These are phyloP conservation scores for Phrynocephalus versicolor DNA, from an alignment of 2,113 vertebrate species.

Conservation along the genomic window DNA sequence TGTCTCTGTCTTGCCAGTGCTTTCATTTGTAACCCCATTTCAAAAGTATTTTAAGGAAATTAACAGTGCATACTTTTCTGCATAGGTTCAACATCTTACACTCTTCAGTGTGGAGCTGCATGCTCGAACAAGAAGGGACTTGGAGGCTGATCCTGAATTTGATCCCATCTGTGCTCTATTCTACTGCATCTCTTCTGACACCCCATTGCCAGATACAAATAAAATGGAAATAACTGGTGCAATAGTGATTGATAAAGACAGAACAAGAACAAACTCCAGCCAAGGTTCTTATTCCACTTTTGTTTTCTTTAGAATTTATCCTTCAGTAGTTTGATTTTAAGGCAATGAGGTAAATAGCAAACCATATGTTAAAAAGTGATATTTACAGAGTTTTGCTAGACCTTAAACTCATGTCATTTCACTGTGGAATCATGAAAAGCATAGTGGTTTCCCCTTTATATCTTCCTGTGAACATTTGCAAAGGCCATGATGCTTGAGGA, in stretches of 20 bases:
- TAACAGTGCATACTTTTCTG: constrained; percentile 34
- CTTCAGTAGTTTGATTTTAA: constrained; percentile 46
- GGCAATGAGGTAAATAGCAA: constrained; percentile 61
- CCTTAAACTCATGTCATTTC: constrained; percentile 60
- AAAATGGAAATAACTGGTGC: constrained; percentile 84
- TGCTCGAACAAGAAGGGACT: constrained; percentile 90
- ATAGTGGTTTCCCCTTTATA: constrained; percentile 68
- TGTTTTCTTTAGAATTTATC: constrained; percentile 52
- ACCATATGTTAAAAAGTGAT: constrained; percentile 48
- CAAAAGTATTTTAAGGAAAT: neutral
- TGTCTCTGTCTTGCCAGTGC: neutral
- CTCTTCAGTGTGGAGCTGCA: constrained; percentile 96
- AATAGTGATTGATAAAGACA: constrained; percentile 87
- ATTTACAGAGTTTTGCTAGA: constrained; percentile 23
- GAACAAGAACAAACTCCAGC: constrained; percentile 61
- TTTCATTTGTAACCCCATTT: constrained; percentile 6
- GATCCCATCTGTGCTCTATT: constrained; percentile 98
- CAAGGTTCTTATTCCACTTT: constrained; percentile 78
- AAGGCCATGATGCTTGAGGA: constrained; percentile 55
- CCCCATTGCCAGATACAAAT: constrained; percentile 76
- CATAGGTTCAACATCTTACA: constrained; percentile 91
- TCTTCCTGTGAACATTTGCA: constrained; percentile 65
- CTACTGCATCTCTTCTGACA: constrained; percentile 92
- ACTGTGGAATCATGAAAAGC: constrained; percentile 49
- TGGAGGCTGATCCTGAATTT: constrained; percentile 96